These are phyloP conservation scores for Polymixis flavicincta DNA, from an alignment of 2,888 invertebrate species.

Conservation along the genomic window DNA sequence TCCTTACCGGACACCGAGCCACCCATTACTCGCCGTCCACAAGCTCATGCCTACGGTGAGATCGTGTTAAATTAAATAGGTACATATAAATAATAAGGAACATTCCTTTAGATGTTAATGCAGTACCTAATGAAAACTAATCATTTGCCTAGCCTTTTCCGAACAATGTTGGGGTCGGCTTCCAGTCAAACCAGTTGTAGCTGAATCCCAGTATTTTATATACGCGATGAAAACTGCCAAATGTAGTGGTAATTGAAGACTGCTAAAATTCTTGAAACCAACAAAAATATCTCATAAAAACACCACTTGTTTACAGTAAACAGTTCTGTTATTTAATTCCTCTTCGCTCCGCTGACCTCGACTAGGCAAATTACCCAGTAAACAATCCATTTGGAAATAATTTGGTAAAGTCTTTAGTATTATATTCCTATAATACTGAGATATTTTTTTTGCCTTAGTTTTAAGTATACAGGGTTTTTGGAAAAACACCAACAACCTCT, in stretches of 20 bases:
- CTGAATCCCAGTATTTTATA: no score
- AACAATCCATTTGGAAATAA: conserved; percentile 44
- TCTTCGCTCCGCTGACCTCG: conserved; percentile 31
- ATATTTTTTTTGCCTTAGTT: no score
- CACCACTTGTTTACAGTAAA: conserved; percentile 29
- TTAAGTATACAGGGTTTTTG: no score
- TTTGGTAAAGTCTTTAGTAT: conserved; percentile 4
- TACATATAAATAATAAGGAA: not conserved
- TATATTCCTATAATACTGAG: no score
- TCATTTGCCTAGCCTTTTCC: not conserved
- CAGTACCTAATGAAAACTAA: not conserved
- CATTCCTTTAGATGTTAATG: not conserved
- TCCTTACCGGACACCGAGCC: no score
- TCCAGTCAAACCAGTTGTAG: no score
- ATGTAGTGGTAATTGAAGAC: not conserved
- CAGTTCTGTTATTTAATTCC: conserved; percentile 41
- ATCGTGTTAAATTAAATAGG: not conserved
- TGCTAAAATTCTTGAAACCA: not conserved
- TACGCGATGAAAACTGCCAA: no score
- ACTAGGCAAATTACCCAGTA: conserved; percentile 20
- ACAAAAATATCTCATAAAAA: conserved; percentile 19
- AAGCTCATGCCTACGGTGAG: no score
- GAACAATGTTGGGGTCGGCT: no score
- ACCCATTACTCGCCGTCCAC: no score
- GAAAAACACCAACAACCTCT: no score